These are phyloP conservation scores for Hippoglossus stenolepis DNA, from an alignment of 2,113 vertebrate genomes.

Conservation along the genomic window DNA sequence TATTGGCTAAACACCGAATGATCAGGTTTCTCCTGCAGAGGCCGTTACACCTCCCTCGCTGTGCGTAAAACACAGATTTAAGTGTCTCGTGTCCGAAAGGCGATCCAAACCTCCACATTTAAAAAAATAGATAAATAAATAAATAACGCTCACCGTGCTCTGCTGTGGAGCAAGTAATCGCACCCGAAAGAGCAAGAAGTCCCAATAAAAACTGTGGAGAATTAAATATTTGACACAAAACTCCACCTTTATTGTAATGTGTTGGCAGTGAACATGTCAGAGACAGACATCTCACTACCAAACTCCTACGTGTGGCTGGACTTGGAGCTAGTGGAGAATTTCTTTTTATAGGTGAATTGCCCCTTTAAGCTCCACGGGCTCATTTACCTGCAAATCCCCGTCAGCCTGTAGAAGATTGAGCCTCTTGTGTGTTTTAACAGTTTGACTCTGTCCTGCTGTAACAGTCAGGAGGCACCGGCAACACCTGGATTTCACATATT, in stretches of 20 bases:
- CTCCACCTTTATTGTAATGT: neutral
- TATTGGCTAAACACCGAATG: constrained; percentile 13
- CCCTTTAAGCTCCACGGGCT: neutral
- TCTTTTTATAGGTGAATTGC: neutral
- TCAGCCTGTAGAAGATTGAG: neutral
- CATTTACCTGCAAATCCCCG: neutral
- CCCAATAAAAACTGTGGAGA: neutral
- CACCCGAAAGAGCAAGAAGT: neutral
- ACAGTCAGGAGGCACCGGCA: neutral
- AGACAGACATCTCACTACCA: neutral
- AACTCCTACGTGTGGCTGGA: neutral
- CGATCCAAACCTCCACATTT: neutral
- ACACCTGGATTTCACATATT: neutral
- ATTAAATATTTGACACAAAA: neutral
- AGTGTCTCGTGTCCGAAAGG: neutral
- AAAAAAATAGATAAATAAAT: neutral
- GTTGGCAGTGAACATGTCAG: neutral
- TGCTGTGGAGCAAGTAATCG: neutral
- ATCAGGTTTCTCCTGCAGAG: constrained; percentile 32
- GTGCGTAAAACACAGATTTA: neutral
- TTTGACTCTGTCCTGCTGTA: neutral
- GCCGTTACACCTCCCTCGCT: neutral
- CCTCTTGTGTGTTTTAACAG: neutral
- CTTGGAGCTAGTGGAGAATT: neutral
- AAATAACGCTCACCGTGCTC: neutral